These are phyloP conservation scores for Phaethon lepturus DNA, from an alignment of 2,113 vertebrate species.

Conservation along the genomic window DNA sequence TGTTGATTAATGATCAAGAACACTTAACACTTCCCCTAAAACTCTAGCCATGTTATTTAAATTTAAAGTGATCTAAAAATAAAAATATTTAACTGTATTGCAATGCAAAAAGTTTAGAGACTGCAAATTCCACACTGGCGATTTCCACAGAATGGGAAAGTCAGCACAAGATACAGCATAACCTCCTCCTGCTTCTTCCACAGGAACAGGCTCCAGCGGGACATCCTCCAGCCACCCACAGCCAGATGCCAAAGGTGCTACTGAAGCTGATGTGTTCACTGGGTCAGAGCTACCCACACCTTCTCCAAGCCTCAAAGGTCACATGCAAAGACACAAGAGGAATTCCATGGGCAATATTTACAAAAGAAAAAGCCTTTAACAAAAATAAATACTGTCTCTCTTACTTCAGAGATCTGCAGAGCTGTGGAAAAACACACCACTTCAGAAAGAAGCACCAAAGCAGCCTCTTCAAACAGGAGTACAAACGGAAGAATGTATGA, in stretches of 20 bases:
- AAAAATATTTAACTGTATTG: not conserved
- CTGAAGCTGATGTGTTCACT: not conserved
- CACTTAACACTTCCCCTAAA: not conserved
- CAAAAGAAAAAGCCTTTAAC: not conserved
- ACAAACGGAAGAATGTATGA: not conserved
- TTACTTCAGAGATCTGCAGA: not conserved
- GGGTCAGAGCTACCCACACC: not conserved
- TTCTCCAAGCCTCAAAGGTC: not conserved
- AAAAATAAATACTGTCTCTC: not conserved
- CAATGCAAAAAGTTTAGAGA: not conserved
- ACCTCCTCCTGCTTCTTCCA: not conserved
- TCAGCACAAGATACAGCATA: not conserved
- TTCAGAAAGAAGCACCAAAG: not conserved
- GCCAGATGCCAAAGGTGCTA: not conserved
- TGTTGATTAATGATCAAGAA: not conserved
- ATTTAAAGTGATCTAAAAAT: not conserved
- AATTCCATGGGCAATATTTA: not conserved
- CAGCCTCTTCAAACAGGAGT: not conserved
- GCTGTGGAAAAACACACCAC: not conserved
- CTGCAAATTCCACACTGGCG: not conserved
- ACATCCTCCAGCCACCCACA: not conserved
- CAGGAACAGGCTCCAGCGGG: not conserved
- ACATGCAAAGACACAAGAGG: not conserved
- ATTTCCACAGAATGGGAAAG: not conserved
- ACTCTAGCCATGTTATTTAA: not conserved